Percentiles rank a stretch among this genome's conserved stretches.
Conservation (phyloP, 2,797 vertebrate species). For the Lepus oiostolus region DNA sequence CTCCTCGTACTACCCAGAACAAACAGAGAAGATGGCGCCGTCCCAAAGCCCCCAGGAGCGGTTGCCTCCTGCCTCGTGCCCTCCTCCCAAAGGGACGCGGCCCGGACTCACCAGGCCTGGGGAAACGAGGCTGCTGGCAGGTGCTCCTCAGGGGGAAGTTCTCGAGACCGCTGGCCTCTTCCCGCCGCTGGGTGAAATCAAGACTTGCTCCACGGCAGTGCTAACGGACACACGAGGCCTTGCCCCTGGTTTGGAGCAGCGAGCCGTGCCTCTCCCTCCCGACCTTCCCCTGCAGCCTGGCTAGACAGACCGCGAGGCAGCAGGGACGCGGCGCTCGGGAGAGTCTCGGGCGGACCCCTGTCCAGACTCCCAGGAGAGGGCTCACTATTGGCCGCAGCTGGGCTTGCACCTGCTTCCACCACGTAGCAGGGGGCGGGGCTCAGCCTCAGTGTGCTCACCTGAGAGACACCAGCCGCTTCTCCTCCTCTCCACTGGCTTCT, state of each 20-base stretch:
- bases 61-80: no score
- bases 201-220: background rate
- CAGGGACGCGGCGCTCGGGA: background rate
- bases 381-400: background rate
- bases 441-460: background rate
- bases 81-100: background rate
- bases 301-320: background rate
- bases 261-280: background rate
- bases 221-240: background rate
- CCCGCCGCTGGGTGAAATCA: background rate
- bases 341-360: background rate
- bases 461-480: background rate
- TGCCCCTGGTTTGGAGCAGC: background rate
- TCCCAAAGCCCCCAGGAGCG: background rate
- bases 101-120: background rate
- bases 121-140: rapidly evolving
- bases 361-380: background rate
- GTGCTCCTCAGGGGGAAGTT: background rate
- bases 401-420: background rate
- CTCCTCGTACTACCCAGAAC: background rate
- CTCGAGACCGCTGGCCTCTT: rapidly evolving
- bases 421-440: background rate
- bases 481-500: background rate
- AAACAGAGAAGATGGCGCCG: background rate
- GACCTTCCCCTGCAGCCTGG: background rate